Percentiles rank a stretch among this genome's conserved stretches.
phyloP scores from a whole-genome alignment of 2,113 vertebrate species.

The Thinocorus orbignyianus region DNA sequence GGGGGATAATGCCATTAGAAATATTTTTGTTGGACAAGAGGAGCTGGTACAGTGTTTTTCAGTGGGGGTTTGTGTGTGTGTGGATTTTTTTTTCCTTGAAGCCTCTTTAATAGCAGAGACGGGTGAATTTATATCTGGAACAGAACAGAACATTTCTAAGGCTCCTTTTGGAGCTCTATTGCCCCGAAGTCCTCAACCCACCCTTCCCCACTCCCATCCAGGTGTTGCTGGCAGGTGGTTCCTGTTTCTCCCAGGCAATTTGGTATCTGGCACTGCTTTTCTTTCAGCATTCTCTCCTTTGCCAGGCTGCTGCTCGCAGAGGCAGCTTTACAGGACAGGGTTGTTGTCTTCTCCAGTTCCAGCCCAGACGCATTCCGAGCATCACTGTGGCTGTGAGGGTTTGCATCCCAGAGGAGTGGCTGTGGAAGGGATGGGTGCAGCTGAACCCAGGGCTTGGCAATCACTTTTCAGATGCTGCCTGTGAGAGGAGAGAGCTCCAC shows the following conservation, averaged over 20 bases:
- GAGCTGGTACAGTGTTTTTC: background rate
- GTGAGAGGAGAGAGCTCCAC: background rate
- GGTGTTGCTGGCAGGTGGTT: background rate
- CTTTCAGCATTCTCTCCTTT: background rate
- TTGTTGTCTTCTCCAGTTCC: background rate
- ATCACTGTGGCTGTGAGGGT: background rate
- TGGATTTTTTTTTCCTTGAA: background rate
- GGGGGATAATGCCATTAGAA: background rate
- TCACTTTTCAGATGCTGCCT: background rate
- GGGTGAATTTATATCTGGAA: background rate
- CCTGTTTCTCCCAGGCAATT: background rate
- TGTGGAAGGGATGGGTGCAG: background rate
- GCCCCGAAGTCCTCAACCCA: background rate
- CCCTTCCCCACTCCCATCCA: background rate
- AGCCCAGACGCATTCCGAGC: background rate
- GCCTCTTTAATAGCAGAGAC: background rate
- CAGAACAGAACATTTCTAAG: background rate
- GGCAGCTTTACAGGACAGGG: background rate
- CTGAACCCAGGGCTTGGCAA: background rate
- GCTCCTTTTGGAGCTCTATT: background rate
- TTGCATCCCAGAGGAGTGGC: accelerated
- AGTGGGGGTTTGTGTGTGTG: background rate
- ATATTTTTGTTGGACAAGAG: background rate
- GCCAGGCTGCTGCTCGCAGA: background rate
- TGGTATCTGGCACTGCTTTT: background rate